These are phyloP conservation scores for Condylura cristata DNA, from an alignment of 2,113 vertebrate species.

Conservation along the genomic window DNA sequence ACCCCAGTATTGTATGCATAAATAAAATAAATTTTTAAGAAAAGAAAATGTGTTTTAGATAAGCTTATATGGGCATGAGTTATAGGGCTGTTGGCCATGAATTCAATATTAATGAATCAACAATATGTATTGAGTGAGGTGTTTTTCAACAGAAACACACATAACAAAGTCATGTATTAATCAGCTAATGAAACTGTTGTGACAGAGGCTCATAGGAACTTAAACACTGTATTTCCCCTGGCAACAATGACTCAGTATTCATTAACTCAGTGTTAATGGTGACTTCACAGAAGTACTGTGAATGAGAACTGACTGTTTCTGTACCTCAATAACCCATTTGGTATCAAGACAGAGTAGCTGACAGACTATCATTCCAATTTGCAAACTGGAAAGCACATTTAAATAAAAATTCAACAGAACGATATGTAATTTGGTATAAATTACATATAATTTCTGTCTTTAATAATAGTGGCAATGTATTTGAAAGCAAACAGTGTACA, in stretches of 20 bases:
- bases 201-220: background rate
- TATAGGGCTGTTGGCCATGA: background rate
- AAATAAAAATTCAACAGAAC: conserved; percentile 32
- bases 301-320: background rate
- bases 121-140: background rate
- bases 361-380: background rate
- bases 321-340: conserved; percentile 11
- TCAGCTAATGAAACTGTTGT: background rate
- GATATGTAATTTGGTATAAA: conserved; percentile 28
- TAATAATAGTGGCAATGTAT: background rate
- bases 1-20: too few relatives aligned
- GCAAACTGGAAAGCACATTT: background rate
- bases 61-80: background rate
- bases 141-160: background rate
- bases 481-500: background rate
- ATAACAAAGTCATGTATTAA: background rate
- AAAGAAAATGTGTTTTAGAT: background rate
- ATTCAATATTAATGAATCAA: conserved; percentile 3
- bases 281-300: background rate
- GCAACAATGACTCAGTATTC: background rate
- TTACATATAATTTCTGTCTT: conserved; percentile 34
- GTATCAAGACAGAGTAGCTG: background rate
- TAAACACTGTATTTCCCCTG: background rate
- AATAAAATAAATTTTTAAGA: too few relatives aligned
- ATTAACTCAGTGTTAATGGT: background rate